Base-by-base conservation (phyloP, 2,797 vertebrate genomes). In the Acrossocheilus wenchowensis region DNA sequence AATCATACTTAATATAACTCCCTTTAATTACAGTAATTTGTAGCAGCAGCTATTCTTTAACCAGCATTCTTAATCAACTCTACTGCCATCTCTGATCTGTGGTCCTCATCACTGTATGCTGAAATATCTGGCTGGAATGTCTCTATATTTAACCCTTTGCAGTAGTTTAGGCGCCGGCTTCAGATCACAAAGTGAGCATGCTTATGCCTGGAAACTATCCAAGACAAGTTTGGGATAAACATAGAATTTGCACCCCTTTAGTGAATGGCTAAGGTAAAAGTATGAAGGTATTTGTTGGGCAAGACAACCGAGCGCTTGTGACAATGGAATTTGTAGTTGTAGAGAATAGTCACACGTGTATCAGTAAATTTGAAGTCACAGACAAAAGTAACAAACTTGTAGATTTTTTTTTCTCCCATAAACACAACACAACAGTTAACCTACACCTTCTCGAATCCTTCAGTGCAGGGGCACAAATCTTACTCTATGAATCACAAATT, bases 101-200 rank as follows among this genome's bases (percentile, higher is more conserved):
- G 43, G 74, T 83, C 77, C 68, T 85, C 78, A 80, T 83, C 74
- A 43, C 48, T 83, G 71, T 54, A 82, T 62, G 66, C 68, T 39
- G 82, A 89, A 57, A 82, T 87, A 79, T 85, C 69, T 79, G 89
- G 30, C 68, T 73, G 77, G 85, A 80, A 87, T 87, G 52, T 73
- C 66, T 85, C 90, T 90, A 90, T 88, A 88, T 90, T 90, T 90
- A 90, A 88, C 88, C 83, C 88, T 88, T 88, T 66, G 62, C 64
- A 78, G 48, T 57, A 78, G 82, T 78, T 87, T 73, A 68, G 90
- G 87, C 83, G 88, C 90, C 87, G 54, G 87, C 77, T 75, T 41
- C 85, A 88, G 90, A 90, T 89, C 90, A 87, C 88, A 8, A 23
- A 74, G 83, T 77, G 64, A 78, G 80, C 80, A 78, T 81, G 85